Evolutionary conservation across 1,140 invertebrate species (phyloP).

Genomic region (Calliphora vicina): DNA sequence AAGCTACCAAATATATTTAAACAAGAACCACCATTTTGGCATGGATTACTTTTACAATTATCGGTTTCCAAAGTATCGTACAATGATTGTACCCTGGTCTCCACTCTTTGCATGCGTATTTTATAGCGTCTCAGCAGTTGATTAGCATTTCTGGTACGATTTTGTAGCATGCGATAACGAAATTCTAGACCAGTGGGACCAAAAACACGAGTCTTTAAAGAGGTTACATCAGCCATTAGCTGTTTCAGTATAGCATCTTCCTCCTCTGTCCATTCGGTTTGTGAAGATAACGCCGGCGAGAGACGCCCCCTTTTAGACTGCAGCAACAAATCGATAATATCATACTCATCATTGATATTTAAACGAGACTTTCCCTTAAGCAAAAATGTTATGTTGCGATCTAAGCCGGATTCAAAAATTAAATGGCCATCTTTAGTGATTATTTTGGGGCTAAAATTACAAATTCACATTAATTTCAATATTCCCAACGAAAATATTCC

Average conservation of each 20-base stretch:
- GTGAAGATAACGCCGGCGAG: neutral
- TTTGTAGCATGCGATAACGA: slow-evolving; percentile 42
- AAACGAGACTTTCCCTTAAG: slow-evolving; percentile 70
- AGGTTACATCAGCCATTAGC: slow-evolving; percentile 42
- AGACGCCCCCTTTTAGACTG: neutral
- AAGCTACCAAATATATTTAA: slow-evolving; percentile 76
- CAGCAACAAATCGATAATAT: slow-evolving; percentile 63
- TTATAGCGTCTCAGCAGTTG: slow-evolving; percentile 44
- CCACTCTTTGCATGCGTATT: slow-evolving; percentile 41
- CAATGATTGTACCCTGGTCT: slow-evolving; percentile 43
- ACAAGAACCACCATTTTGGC: slow-evolving; percentile 85
- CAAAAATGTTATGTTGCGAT: slow-evolving; percentile 72
- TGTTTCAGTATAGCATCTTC: slow-evolving; percentile 41
- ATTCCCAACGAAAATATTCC: neutral
- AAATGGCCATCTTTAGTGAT: slow-evolving; percentile 71
- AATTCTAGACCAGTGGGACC: slow-evolving; percentile 44
- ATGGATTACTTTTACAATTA: slow-evolving; percentile 78
- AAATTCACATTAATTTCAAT: neutral
- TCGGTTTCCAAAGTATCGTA: slow-evolving; percentile 60
- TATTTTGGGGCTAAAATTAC: slow-evolving; percentile 68
- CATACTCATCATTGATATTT: slow-evolving; percentile 69
- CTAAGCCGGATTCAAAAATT: slow-evolving; percentile 69
- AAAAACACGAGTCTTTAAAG: slow-evolving; percentile 40
- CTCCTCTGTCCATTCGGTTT: slow-evolving; percentile 2
- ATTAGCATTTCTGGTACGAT: slow-evolving; percentile 44